Conservation (phyloP, 2,888 invertebrate species). For the Lypha dubia region DNA sequence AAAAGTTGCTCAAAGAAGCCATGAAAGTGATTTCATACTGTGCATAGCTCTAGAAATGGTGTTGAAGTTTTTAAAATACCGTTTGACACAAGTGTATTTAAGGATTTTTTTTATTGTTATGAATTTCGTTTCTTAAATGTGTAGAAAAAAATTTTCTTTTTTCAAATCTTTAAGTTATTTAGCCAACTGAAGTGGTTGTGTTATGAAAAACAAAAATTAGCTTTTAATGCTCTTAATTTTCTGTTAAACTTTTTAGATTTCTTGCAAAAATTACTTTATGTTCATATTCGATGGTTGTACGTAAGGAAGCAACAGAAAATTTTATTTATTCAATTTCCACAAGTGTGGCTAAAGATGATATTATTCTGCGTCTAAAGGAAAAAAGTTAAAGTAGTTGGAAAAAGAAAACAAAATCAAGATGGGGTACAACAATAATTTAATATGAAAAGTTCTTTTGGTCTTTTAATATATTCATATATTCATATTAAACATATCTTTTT, state of each 20-base stretch:
- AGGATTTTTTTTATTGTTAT: conserved; percentile 20
- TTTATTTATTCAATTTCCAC: conserved; percentile 24
- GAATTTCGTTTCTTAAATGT: not conserved
- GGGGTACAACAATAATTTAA: conserved; percentile 7
- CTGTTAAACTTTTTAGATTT: not conserved
- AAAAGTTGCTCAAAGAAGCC: not conserved
- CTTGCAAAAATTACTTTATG: not conserved
- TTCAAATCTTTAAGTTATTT: conserved; percentile 25
- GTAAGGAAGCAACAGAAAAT: conserved; percentile 8
- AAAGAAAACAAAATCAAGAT: too few relatives aligned
- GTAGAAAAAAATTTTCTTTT: not conserved
- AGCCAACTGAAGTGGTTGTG: not conserved
- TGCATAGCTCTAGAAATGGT: conserved; percentile 19
- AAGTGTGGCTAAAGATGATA: conserved; percentile 48
- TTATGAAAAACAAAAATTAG: not conserved
- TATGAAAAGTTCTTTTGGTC: conserved; percentile 3
- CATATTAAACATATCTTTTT: not conserved
- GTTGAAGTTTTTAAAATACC: conserved; percentile 50
- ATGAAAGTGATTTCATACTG: not conserved
- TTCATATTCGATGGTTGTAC: too few relatives aligned
- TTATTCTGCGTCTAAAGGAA: conserved; percentile 38
- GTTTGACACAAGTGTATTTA: conserved; percentile 50
- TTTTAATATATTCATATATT: conserved; percentile 24
- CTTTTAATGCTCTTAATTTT: conserved; percentile 32
- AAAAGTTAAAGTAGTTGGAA: too few relatives aligned